These are phyloP conservation scores for Dicyrtomina minuta DNA, from an alignment of 2,888 invertebrate genomes.

Conservation along the genomic window DNA sequence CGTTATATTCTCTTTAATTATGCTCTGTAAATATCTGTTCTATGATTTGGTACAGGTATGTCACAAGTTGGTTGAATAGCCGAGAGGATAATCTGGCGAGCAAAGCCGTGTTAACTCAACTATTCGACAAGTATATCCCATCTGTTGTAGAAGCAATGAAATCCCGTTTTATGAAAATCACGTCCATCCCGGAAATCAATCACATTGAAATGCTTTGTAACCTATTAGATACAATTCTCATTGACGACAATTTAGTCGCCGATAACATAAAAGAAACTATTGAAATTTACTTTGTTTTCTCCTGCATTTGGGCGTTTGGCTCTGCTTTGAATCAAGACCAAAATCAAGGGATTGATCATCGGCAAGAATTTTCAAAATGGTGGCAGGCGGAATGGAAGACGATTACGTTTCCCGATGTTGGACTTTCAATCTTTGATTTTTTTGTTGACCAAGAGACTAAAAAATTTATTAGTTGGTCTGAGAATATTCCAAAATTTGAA, in stretches of 20 bases:
- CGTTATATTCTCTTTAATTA: too few relatives aligned
- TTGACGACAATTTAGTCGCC: slow-evolving; percentile 63
- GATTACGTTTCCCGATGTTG: slow-evolving; percentile 83
- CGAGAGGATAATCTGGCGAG: slow-evolving; percentile 75
- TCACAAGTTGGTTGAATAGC: slow-evolving; percentile 90
- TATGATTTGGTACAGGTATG: slow-evolving; percentile 64
- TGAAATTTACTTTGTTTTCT: slow-evolving; percentile 93
- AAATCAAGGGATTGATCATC: slow-evolving; percentile 80
- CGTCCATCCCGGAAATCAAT: slow-evolving; percentile 90
- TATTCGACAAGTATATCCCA: slow-evolving; percentile 96
- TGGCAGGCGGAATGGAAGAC: slow-evolving; percentile 95
- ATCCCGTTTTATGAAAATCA: slow-evolving; percentile 89
- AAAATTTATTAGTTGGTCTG: slow-evolving; percentile 85
- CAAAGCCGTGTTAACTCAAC: slow-evolving; percentile 85
- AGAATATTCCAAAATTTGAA: slow-evolving; percentile 85
- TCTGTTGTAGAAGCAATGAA: slow-evolving; percentile 83
- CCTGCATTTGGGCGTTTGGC: slow-evolving; percentile 95
- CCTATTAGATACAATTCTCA: slow-evolving; percentile 79
- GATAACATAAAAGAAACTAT: slow-evolving; percentile 94
- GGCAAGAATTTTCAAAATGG: slow-evolving; percentile 96
- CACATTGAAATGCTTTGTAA: slow-evolving; percentile 93
- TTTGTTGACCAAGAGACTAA: slow-evolving; percentile 88
- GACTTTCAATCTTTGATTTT: slow-evolving; percentile 79
- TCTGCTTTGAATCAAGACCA: slow-evolving; percentile 97
- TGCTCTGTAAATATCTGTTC: too few relatives aligned